phyloP scores from a whole-genome alignment of 64 coral and sea anemone genomes.

The Montipora efflorescens region DNA sequence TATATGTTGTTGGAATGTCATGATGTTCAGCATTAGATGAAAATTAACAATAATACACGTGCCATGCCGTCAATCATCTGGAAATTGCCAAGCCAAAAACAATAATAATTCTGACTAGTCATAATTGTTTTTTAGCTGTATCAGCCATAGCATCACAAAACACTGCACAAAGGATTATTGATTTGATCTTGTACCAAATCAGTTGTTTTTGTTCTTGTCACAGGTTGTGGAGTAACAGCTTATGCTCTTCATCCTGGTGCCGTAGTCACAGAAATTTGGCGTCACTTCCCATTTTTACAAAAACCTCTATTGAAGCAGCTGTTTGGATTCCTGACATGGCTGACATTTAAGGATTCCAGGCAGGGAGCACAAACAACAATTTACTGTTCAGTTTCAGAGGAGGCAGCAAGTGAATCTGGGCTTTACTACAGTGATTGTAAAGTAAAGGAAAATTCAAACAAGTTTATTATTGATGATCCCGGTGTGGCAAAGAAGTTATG shows the following conservation, averaged over 20 bases:
- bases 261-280: constrained; percentile 27
- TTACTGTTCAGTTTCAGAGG: constrained; percentile 59
- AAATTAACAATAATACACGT: too few species aligned
- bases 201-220: not conserved
- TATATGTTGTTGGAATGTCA: too few species aligned
- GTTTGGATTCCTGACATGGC: not conserved
- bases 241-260: constrained; percentile 67
- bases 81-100: too few species aligned
- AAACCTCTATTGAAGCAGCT: not conserved
- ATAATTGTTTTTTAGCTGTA: too few species aligned
- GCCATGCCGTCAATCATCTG: too few species aligned
- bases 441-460: not conserved
- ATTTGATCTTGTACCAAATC: not conserved
- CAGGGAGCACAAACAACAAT: constrained; percentile 69
- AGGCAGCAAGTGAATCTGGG: not conserved
- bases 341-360: constrained; percentile 21
- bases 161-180: too few species aligned
- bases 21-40: too few species aligned
- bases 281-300: not conserved
- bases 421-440: constrained; percentile 59
- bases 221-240: constrained; percentile 44
- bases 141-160: too few species aligned
- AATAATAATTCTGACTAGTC: too few species aligned
- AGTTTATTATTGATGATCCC: constrained; percentile 16
- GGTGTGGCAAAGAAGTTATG: constrained; percentile 41